Evolutionary conservation across 2,797 vertebrate genomes (phyloP), one percentile per base, ranked within the genome.

Genomic region (Macropus fuliginosus): DNA sequence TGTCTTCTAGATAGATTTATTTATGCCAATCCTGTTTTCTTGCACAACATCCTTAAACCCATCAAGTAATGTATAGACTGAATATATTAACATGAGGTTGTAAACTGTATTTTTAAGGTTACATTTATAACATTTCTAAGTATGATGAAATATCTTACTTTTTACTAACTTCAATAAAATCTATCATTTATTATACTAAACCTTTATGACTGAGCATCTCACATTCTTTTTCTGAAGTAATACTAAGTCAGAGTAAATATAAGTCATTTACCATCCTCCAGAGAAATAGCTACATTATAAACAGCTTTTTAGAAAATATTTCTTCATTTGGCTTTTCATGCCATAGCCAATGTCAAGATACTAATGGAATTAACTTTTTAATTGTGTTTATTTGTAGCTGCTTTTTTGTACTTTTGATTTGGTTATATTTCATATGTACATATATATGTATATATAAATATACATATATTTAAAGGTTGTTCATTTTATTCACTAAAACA

Each of bases 111-210:
- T 98, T 98, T 96, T 97, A 96, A 98, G 96, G 97, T 98, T 98
- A 97, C 93, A 97, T 96, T 98, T 97, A 97, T 89, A 97, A 97
- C 97, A 46, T 98, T 98, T 98, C 98, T 98, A 98, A 98, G 94
- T 97, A 93, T 98, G 98, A 98, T 98, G 93, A 98, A 98, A 97
- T 98, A 95, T 95, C 98, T 98, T 98, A 81, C 50, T 98, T 98
- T 97, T 98, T 98, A 98, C 96, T 93, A 94, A 97, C 92, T 96
- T 97, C 96, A 97, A 93, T 98, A 98, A 98, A 98, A 98, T 96
- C 91, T 98, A 57, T 98, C 98, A 98, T 98, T 98, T 97, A 97
- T 98, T 96, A 92, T 97, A 97, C 94, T 98, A 97, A 98, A 98
- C 93, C 95, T 98, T 98, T 98, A 98, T 97, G 97, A 96, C 95